phyloP scores from a whole-genome alignment of 2,888 invertebrate genomes.

The Seira musarum region DNA sequence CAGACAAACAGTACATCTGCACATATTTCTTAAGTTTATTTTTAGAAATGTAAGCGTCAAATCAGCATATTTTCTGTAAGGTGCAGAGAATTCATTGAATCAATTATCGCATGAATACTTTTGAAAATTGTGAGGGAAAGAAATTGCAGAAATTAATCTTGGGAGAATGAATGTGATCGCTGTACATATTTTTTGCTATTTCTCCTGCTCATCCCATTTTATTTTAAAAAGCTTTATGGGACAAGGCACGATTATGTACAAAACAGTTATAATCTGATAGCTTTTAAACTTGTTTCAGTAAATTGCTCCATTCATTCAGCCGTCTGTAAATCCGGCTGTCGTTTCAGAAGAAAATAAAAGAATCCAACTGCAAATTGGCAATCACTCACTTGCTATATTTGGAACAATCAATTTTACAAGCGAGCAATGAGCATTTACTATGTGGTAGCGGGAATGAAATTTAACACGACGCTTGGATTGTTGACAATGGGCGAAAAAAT shows the following conservation, averaged over 20 bases:
- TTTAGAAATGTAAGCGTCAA: constrained; percentile 5
- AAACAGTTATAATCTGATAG: constrained; percentile 2
- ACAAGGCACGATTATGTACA: no score
- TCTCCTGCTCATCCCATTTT: neutral
- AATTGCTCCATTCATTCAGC: constrained; percentile 25
- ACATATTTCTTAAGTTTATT: neutral
- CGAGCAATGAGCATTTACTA: constrained; percentile 16
- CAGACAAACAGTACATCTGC: neutral
- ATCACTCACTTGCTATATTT: constrained; percentile 58
- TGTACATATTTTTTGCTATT: neutral
- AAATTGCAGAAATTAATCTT: constrained; percentile 5
- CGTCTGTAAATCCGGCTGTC: constrained; percentile 38
- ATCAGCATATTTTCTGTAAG: constrained; percentile 10
- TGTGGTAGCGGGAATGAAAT: neutral
- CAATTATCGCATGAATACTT: constrained; percentile 15
- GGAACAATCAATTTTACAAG: constrained; percentile 50
- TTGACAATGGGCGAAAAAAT: no score
- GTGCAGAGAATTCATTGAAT: neutral
- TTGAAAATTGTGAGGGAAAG: neutral
- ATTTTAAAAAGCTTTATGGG: no score
- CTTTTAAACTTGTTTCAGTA: constrained; percentile 11
- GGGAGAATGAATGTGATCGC: neutral
- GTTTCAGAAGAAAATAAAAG: constrained; percentile 25
- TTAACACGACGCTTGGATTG: no score
- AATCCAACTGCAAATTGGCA: constrained; percentile 58